Percentiles rank a stretch among this genome's conserved stretches.
Conservation (phyloP, 2,888 invertebrate species). For the Sesia apiformis region DNA sequence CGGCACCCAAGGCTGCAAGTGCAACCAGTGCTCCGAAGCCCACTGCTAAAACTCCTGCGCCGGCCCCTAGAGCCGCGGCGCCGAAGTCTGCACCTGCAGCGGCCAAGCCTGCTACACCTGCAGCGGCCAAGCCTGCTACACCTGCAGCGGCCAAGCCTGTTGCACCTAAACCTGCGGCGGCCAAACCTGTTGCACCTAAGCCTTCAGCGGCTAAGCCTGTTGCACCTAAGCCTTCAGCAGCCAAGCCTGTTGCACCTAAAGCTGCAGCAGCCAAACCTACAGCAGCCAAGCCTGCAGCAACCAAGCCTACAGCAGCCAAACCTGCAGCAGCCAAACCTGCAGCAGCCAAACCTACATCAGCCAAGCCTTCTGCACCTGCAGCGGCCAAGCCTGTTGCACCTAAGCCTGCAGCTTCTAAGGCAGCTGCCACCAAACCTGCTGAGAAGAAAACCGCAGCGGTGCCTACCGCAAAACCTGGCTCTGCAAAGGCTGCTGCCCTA, state of each 20-base stretch:
- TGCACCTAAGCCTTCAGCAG: conserved; percentile 34
- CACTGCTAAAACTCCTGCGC: conserved; percentile 51
- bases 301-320: conserved; percentile 51
- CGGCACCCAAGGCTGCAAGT: conserved; percentile 55
- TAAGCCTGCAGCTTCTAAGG: conserved; percentile 62
- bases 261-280: conserved; percentile 31
- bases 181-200: conserved; percentile 65
- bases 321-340: conserved; percentile 56
- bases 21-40: conserved; percentile 46
- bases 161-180: conserved; percentile 49
- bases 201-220: conserved; percentile 55
- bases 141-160: conserved; percentile 53
- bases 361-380: conserved; percentile 53
- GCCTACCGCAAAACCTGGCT: conserved; percentile 67
- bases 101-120: conserved; percentile 20
- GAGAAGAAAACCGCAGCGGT: conserved; percentile 53
- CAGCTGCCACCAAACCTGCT: conserved; percentile 49
- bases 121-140: conserved; percentile 28
- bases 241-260: conserved; percentile 35
- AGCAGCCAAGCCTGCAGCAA: conserved; percentile 60
- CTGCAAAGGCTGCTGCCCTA: conserved; percentile 66
- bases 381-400: conserved; percentile 62
- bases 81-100: conserved; percentile 45
- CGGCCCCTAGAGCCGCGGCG: conserved; percentile 72
- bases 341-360: conserved; percentile 62